Evolutionary conservation across 2,113 vertebrate species (phyloP), one percentile per base, ranked within the genome.

Genomic region (Desmodus rotundus): DNA sequence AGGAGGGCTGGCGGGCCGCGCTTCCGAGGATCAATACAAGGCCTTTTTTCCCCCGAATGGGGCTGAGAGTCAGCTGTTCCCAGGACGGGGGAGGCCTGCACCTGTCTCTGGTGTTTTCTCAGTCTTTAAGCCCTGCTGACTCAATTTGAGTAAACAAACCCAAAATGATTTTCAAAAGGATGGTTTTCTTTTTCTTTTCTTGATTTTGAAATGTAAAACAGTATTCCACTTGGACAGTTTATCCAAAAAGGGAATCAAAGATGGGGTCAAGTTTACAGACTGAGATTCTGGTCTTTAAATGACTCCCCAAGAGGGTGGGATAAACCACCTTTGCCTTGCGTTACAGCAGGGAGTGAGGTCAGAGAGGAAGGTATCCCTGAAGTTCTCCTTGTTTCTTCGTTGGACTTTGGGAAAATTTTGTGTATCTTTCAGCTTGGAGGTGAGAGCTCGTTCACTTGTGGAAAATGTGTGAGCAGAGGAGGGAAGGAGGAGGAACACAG

Each of bases 181-280:
- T 4, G 26, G 4, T 24, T 24, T 58, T 22, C 17, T 20, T 24
- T 73, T n/a, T 50, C 17, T 52, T 87, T 31, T 36, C 20, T 2
- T 50, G 52, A n/a, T 45, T 70, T 63, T 61, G 76, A 65, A 45
- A 41, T 33, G 5, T 33, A 47, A 63, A 78, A 13, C 31, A 3
- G 1, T 36, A 41, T 87, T 65, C 47, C 45, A 50, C 6, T n/a
- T 4, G 17, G 67, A 28, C 14, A 0, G 8, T 24, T 58, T 16
- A 28, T 54, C 73, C 22, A 6, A 14, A 58, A 72, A 87, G 33
- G 33, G 68, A 12, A 33, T 77, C 68, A n/a, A 31, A 58, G 82
- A 26, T 7, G 3, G 0, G 0, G 2, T 45, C 3, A 9, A 17
- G 5, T 12, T 70, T 70, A 9, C 8, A 0, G 12, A 38, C n/a